Conservation (phyloP, 2,797 vertebrate genomes). For the Erpetoichthys calabaricus region DNA sequence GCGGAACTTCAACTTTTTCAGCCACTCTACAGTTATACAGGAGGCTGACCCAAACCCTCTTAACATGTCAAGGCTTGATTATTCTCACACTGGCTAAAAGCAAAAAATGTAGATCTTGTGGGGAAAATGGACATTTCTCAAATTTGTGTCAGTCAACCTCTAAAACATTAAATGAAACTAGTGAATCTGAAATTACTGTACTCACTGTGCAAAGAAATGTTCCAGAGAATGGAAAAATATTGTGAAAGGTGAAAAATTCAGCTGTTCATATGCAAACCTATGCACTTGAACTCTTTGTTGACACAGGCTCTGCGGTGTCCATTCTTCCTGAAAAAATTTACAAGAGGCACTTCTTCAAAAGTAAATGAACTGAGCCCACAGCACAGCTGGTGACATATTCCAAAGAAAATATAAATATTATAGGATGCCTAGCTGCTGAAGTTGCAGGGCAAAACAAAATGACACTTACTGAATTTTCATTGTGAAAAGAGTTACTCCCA, state of each 20-base stretch:
- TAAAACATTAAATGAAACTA: slow-evolving; percentile 2
- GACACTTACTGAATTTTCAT: slow-evolving; percentile 10
- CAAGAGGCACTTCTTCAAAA: background rate
- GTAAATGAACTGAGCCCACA: slow-evolving; percentile 5
- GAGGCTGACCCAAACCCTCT: too few species aligned
- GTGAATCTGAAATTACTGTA: slow-evolving; percentile 4
- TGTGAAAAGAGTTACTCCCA: slow-evolving; percentile 9
- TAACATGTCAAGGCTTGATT: too few species aligned
- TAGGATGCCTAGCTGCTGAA: slow-evolving; percentile 4
- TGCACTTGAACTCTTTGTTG: slow-evolving; percentile 1
- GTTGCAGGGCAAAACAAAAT: slow-evolving; percentile 5
- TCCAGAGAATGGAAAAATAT: background rate
- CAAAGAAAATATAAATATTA: slow-evolving; percentile 7
- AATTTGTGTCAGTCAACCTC: background rate
- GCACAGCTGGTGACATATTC: slow-evolving; percentile 12
- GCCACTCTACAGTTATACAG: too few species aligned
- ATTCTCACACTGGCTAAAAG: too few species aligned
- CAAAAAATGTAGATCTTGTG: slow-evolving; percentile 1
- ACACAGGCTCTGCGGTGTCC: slow-evolving; percentile 12
- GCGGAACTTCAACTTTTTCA: too few species aligned
- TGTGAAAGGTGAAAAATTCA: slow-evolving; percentile 7
- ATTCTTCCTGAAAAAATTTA: slow-evolving; percentile 9
- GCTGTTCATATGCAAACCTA: background rate
- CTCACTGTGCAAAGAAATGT: background rate
- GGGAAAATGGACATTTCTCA: slow-evolving; percentile 8